Percentiles rank a stretch among this genome's conserved stretches.
Evolutionary conservation across 2,888 invertebrate genomes (phyloP).

Genomic region (Acanthosepion pharaonis): DNA sequence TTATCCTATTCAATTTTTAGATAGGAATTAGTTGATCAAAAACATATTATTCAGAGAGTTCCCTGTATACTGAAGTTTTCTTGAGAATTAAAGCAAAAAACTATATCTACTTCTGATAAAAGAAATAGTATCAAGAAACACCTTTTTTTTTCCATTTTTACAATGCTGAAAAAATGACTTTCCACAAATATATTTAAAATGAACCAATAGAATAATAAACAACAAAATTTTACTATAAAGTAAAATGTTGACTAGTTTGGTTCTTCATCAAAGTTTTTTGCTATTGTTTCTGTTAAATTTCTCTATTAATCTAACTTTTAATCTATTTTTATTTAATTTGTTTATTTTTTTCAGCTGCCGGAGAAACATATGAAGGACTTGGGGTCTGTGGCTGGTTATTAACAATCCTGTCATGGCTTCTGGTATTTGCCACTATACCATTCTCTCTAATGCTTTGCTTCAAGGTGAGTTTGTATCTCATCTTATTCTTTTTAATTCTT

Average conservation of each 20-base stretch:
- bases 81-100: too few relatives aligned
- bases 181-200: too few relatives aligned
- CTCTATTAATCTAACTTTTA: background rate
- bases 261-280: background rate
- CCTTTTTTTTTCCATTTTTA: too few relatives aligned
- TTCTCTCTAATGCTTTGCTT: slow-evolving; percentile 93
- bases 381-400: slow-evolving; percentile 85
- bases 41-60: too few relatives aligned
- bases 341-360: slow-evolving; percentile 52
- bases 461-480: slow-evolving; percentile 81
- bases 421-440: slow-evolving; percentile 90
- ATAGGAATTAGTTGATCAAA: too few relatives aligned
- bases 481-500: background rate
- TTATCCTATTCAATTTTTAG: too few relatives aligned
- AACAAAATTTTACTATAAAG: background rate
- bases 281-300: background rate
- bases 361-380: slow-evolving; percentile 57
- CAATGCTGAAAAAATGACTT: too few relatives aligned
- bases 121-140: too few relatives aligned
- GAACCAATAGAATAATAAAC: background rate
- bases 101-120: too few relatives aligned
- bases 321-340: background rate
- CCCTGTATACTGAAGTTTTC: too few relatives aligned
- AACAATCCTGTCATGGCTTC: slow-evolving; percentile 85
- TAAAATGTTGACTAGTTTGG: too few relatives aligned